Evolutionary conservation across 1,140 invertebrate species (phyloP).

Genomic region (Andricus grossulariae): DNA sequence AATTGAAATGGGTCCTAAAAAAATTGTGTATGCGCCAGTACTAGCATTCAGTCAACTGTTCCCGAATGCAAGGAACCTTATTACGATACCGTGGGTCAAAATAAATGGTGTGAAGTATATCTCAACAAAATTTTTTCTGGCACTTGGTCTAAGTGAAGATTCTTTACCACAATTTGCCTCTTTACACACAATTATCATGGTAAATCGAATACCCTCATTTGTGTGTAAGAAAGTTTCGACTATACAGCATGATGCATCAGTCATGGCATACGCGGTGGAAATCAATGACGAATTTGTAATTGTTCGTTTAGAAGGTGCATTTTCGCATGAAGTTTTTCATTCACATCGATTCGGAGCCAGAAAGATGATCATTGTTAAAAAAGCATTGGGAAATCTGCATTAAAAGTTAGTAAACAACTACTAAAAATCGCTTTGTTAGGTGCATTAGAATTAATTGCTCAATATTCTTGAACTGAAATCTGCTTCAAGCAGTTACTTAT

Average conservation of each 20-base stretch:
- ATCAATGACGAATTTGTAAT: background rate
- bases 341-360: background rate
- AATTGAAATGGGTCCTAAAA: background rate
- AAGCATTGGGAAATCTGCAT: background rate
- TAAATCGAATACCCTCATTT: background rate
- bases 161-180: background rate
- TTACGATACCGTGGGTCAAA: background rate
- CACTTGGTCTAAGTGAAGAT: background rate
- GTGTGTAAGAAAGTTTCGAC: background rate
- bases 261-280: conserved; percentile 1
- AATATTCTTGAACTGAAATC: too few species aligned
- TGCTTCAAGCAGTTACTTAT: too few species aligned
- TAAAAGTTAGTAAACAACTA: background rate
- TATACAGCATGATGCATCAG: background rate
- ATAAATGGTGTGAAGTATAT: conserved; percentile 1
- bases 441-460: too few species aligned
- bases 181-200: background rate
- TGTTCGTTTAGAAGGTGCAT: background rate
- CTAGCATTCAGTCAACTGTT: background rate
- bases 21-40: background rate
- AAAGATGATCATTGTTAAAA: background rate
- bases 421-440: too few species aligned
- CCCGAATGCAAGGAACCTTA: background rate
- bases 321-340: conserved; percentile 7
- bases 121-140: background rate